Evolutionary conservation across 2,113 vertebrate genomes (phyloP).

Genomic region (Balaeniceps rex): DNA sequence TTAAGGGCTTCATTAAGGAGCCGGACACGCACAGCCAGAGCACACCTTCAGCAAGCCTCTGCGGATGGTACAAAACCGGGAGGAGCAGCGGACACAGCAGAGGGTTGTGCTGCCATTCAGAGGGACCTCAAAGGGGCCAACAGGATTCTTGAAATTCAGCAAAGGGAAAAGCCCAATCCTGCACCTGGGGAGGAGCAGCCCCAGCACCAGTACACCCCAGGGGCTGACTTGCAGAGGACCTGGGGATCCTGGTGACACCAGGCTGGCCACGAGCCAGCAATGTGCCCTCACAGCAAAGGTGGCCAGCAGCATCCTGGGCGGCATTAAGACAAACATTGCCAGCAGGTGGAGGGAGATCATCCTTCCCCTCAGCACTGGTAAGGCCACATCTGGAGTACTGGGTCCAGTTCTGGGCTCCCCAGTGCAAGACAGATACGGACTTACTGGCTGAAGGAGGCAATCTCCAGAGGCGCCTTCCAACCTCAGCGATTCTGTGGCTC

Average conservation of each 20-base stretch:
- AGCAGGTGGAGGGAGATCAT: background rate
- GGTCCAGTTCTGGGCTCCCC: background rate
- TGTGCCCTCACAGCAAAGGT: background rate
- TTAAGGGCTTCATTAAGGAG: accelerated
- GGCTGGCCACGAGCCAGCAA: background rate
- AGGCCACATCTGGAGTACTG: background rate
- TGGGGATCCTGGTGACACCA: no score
- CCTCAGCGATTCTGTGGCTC: background rate
- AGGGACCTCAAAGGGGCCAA: background rate
- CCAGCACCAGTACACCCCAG: accelerated
- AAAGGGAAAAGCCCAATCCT: background rate
- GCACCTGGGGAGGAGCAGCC: background rate
- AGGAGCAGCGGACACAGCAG: accelerated
- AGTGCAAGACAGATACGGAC: accelerated
- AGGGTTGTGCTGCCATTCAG: background rate
- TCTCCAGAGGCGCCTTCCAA: background rate
- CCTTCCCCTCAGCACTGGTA: background rate
- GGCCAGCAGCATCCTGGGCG: background rate
- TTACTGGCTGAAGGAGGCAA: accelerated
- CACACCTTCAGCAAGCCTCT: background rate
- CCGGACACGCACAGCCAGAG: background rate
- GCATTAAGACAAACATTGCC: accelerated
- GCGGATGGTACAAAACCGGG: accelerated
- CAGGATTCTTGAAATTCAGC: background rate
- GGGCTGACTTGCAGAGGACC: background rate